phyloP scores from a whole-genome alignment of 2,113 vertebrate species.

The Cairina moschata region DNA sequence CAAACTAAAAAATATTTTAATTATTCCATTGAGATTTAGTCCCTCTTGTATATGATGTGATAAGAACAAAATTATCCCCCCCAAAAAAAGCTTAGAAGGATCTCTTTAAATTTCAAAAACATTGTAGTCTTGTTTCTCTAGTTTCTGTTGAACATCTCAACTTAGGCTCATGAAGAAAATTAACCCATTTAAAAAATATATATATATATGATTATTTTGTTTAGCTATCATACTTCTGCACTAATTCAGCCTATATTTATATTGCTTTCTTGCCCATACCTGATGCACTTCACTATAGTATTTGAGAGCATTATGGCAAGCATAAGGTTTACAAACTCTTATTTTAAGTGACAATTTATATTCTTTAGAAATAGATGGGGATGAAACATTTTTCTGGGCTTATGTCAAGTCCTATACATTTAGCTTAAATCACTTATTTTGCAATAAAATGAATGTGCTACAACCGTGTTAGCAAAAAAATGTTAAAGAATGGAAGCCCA shows the following conservation, averaged over 20 bases:
- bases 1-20: not conserved
- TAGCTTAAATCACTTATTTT: not conserved
- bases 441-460: not conserved
- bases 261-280: not conserved
- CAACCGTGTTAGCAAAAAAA: not conserved
- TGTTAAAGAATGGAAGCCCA: not conserved
- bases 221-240: not conserved
- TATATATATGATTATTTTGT: not conserved
- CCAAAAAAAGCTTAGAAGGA: not conserved
- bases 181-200: not conserved
- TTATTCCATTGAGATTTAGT: not conserved
- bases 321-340: not conserved
- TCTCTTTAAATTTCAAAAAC: not conserved
- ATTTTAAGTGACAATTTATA: not conserved
- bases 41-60: not conserved
- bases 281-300: not conserved
- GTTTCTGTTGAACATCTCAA: not conserved
- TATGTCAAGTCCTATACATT: not conserved
- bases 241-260: not conserved
- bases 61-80: not conserved
- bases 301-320: not conserved
- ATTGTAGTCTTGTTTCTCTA: not conserved
- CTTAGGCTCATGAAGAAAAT: not conserved
- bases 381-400: not conserved
- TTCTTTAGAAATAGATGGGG: conserved; percentile 32